phyloP scores from a whole-genome alignment of 2,113 vertebrate species.

The Theristicus caerulescens region DNA sequence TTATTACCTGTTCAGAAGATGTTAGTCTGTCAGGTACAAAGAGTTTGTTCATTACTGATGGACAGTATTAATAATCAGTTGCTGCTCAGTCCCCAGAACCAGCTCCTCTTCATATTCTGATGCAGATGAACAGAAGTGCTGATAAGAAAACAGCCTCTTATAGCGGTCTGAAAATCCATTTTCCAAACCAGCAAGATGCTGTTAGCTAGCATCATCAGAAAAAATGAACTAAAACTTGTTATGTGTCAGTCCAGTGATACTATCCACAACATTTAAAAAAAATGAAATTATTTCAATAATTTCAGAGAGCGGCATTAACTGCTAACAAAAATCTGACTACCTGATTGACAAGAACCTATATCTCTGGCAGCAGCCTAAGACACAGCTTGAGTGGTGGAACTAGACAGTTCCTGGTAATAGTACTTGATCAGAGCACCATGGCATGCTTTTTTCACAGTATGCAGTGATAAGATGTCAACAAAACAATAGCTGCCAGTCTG shows the following conservation, averaged over 20 bases:
- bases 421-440: background rate
- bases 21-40: background rate
- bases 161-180: background rate
- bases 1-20: background rate
- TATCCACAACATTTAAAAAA: background rate
- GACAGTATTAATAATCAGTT: background rate
- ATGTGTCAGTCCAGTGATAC: background rate
- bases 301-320: background rate
- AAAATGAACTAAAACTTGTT: background rate
- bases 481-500: background rate
- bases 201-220: background rate
- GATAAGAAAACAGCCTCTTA: background rate
- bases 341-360: background rate
- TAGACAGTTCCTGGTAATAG: background rate
- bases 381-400: background rate
- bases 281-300: background rate
- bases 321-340: background rate
- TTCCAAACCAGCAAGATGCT: background rate
- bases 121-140: background rate
- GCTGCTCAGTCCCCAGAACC: background rate
- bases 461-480: background rate
- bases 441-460: background rate
- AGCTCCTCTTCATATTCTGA: background rate
- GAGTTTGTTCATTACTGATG: background rate
- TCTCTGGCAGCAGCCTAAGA: fast-evolving